Conservation (phyloP, 1,140 invertebrate species). For the Adoxophyes honmai region DNA sequence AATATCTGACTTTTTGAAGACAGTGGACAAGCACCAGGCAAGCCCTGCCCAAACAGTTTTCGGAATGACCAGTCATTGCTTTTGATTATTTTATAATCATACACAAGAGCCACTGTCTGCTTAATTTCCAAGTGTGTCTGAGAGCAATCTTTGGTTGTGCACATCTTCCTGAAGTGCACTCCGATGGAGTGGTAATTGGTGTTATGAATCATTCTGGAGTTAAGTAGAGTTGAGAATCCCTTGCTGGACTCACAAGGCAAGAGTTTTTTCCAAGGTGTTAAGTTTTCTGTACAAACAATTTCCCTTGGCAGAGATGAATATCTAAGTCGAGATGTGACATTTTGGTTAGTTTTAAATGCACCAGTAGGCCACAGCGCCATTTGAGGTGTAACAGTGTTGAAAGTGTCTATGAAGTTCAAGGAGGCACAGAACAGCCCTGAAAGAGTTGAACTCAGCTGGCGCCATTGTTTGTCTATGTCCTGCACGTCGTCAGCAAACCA, state of each 20-base stretch:
- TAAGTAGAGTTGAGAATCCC: slow-evolving; percentile 92
- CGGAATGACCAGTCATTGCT: slow-evolving; percentile 90
- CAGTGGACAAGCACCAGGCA: slow-evolving; percentile 88
- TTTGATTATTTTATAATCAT: slow-evolving; percentile 85
- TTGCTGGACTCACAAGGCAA: slow-evolving; percentile 93
- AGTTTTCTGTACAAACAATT: slow-evolving; percentile 98
- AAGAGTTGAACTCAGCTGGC: slow-evolving; percentile 90
- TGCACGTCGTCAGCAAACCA: slow-evolving; percentile 85
- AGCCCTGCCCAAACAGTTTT: slow-evolving; percentile 90
- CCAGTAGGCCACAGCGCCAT: slow-evolving; percentile 90
- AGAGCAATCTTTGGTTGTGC: slow-evolving; percentile 81
- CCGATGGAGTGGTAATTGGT: slow-evolving; percentile 95
- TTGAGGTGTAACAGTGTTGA: slow-evolving; percentile 90
- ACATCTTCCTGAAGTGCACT: slow-evolving; percentile 90
- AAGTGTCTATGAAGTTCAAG: slow-evolving; percentile 95
- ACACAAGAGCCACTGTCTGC: slow-evolving; percentile 91
- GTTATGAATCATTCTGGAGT: slow-evolving; percentile 94
- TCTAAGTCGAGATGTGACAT: slow-evolving; percentile 80
- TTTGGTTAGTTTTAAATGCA: slow-evolving; percentile 74
- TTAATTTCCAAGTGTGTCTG: slow-evolving; percentile 85
- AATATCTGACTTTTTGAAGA: slow-evolving; percentile 88
- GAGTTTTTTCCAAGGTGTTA: slow-evolving; percentile 98
- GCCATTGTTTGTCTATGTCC: slow-evolving; percentile 90
- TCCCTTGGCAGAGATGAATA: slow-evolving; percentile 95
- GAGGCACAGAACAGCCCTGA: slow-evolving; percentile 97